Conservation (phyloP, 2,797 vertebrate species). For the Fistularia commersonii region DNA sequence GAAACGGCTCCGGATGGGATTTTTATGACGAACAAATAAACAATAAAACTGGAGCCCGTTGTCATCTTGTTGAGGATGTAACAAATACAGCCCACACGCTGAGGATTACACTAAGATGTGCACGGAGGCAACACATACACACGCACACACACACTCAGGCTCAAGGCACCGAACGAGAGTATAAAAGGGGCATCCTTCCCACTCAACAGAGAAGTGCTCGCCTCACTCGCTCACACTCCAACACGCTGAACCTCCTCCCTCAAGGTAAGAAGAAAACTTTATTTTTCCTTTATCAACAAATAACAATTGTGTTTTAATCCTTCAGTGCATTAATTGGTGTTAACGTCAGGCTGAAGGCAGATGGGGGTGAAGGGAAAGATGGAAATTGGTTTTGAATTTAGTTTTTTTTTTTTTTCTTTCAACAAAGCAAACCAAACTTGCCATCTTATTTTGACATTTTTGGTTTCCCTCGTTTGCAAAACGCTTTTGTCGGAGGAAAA, state of each 20-base stretch:
- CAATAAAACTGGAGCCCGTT: constrained; percentile 34
- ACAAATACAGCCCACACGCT: constrained; percentile 24
- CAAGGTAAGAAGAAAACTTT: constrained; percentile 59
- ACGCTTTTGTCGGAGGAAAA: too few species aligned
- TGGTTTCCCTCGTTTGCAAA: too few species aligned
- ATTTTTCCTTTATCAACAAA: not conserved
- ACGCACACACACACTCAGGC: constrained; percentile 2
- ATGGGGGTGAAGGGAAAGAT: too few species aligned
- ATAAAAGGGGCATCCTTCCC: constrained; percentile 71
- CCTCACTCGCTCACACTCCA: constrained; percentile 48
- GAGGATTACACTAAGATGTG: constrained; percentile 6
- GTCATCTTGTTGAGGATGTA: constrained; percentile 18
- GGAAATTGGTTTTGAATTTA: too few species aligned
- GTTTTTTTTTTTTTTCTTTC: too few species aligned
- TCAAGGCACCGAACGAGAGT: constrained; percentile 30
- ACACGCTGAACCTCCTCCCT: constrained; percentile 39
- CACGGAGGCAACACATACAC: constrained; percentile 32
- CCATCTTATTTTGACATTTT: too few species aligned
- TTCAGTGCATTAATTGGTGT: not conserved
- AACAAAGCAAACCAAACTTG: too few species aligned
- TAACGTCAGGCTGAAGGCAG: not conserved
- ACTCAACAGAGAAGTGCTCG: constrained; percentile 62
- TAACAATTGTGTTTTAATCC: not conserved
- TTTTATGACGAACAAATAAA: constrained; percentile 47
- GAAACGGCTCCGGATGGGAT: constrained; percentile 6